Evolutionary conservation across 1,140 invertebrate species (phyloP), one percentile per base, ranked within the genome.

Genomic region (Coelopa frigida): DNA sequence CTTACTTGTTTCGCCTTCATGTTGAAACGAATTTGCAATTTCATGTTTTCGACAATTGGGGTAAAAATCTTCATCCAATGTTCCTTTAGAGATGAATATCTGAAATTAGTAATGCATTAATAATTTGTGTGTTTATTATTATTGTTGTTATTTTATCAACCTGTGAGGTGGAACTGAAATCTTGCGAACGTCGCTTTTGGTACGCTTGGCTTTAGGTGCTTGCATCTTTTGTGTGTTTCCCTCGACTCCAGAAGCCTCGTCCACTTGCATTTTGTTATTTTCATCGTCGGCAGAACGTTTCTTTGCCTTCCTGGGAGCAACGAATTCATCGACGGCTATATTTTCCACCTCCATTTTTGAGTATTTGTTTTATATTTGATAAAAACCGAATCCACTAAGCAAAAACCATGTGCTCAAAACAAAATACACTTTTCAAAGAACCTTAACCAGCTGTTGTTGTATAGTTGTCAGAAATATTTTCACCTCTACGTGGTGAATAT

Each of bases 1-100:
- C 89, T 18, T 47, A 51, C 49, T 73, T 92, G 89, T 53, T 88
- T 74, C 2, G 84, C 83, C 74, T 89, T 94, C 33, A 94, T 74
- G 73, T 99, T 98, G 60, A 96, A 99, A 45, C 95, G 74, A 35
- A 98, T 84, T 75, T 98, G 90, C 12, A 99, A 73, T 51, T 95
- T 79, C 24, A 99, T 74, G 70, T 98, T 87, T 69, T 99, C 92
- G 5, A 98, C 94, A 21, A 99, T 78, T 0, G 95, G 94, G 41
- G 86, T 89, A 60, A 95, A 96, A 54, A 99, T 94, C 72, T 98
- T 94, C 70, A 93, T 74, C 96, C 96, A 99, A 61, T 90, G 91
- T 64, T 96, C 87, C 73, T 96, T 96, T 2, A 99, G 62, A 12
- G 94, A 92, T 23, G 88, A 85, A 57, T 94, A 94, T 70, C 96